These are phyloP conservation scores for Hypsibius dujardini DNA, from an alignment of 1,140 invertebrate species.

Conservation along the genomic window DNA sequence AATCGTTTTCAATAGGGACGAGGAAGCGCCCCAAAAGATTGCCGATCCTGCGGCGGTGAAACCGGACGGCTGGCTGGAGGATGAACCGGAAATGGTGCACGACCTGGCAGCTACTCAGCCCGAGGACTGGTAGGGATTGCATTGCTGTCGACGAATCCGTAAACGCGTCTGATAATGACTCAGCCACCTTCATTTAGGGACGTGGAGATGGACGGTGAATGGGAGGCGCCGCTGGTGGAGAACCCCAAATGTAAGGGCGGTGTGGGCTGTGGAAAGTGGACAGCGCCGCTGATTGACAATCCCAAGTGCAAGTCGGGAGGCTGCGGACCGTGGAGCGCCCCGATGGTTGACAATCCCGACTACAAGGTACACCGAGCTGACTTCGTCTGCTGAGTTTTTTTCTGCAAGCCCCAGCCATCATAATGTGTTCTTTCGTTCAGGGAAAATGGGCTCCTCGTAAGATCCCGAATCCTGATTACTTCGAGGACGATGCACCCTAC, in stretches of 20 bases:
- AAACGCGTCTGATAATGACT: no score
- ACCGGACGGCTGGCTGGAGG: no score
- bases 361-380: slow-evolving; percentile 47
- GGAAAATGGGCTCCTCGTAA: slow-evolving; percentile 76
- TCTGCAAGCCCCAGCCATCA: no score
- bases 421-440: slow-evolving; percentile 25
- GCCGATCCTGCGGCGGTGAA: no score
- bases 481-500: slow-evolving; percentile 75
- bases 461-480: slow-evolving; percentile 78
- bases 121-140: no score
- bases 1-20: slow-evolving; percentile 44
- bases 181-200: no score
- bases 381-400: no score
- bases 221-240: slow-evolving; percentile 72
- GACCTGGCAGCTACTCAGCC: no score
- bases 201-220: slow-evolving; percentile 91
- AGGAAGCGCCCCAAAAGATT: slow-evolving; percentile 72
- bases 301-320: slow-evolving; percentile 68
- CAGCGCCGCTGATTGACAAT: slow-evolving; percentile 64
- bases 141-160: no score
- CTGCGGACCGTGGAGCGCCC: slow-evolving; percentile 52
- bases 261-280: slow-evolving; percentile 85
- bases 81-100: no score
- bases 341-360: slow-evolving; percentile 76
- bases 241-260: slow-evolving; percentile 71